phyloP scores from a whole-genome alignment of 2,113 vertebrate species.

The Otus sunia region DNA sequence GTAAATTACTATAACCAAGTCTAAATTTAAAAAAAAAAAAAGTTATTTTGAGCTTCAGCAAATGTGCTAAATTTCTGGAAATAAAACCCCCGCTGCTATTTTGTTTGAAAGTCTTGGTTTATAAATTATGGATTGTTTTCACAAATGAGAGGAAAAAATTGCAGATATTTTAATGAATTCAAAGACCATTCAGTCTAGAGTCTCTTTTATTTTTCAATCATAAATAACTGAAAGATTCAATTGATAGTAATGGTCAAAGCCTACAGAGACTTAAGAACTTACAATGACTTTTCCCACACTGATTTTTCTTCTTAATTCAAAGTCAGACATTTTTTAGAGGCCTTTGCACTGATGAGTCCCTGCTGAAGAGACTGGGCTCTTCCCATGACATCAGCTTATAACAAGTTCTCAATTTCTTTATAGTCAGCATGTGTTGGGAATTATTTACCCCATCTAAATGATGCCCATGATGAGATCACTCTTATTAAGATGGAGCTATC shows the following conservation, averaged over 20 bases:
- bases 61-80: constrained; percentile 25
- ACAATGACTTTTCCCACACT: not conserved
- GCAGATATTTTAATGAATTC: not conserved
- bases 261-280: not conserved
- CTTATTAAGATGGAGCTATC: constrained; percentile 5
- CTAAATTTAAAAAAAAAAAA: not conserved
- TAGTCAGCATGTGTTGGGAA: constrained; percentile 6
- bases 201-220: not conserved
- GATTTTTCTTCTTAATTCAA: not conserved
- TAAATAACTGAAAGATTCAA: not conserved
- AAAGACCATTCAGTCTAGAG: not conserved
- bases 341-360: constrained; percentile 8
- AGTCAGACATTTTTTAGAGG: not conserved
- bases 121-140: not conserved
- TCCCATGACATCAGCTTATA: constrained; percentile 43
- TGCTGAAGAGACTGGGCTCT: not conserved
- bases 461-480: constrained; percentile 34
- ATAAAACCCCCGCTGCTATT: not conserved
- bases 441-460: not conserved
- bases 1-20: constrained; percentile 1
- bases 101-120: not conserved
- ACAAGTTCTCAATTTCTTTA: constrained; percentile 19
- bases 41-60: not conserved
- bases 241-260: not conserved
- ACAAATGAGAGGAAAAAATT: not conserved